Percentiles rank a stretch among this genome's conserved stretches.
phyloP scores from a whole-genome alignment of 2,797 vertebrate species.

The Oceanodroma leucorhoa region DNA sequence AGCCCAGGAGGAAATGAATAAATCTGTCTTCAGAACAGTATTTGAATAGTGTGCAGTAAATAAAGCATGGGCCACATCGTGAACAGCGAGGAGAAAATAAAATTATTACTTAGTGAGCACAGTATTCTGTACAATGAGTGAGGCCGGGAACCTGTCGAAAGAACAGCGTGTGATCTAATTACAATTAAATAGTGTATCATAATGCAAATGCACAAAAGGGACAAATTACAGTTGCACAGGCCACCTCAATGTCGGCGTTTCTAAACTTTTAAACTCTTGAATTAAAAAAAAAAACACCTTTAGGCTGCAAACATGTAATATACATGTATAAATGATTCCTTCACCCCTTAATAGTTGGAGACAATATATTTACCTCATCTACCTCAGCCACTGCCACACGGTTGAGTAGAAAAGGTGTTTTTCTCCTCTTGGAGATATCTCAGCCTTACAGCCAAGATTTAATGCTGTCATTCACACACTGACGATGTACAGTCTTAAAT shows the following conservation, averaged over 20 bases:
- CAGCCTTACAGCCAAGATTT: neutral
- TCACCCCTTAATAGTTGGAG: neutral
- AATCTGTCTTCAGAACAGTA: constrained; percentile 54
- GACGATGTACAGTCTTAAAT: neutral
- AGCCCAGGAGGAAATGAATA: constrained; percentile 54
- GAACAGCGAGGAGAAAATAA: constrained; percentile 20
- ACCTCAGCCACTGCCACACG: neutral
- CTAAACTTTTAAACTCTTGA: neutral
- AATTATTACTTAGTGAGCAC: constrained; percentile 1
- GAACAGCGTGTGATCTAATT: neutral
- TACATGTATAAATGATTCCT: neutral
- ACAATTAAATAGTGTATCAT: constrained; percentile 1
- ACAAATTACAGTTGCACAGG: neutral
- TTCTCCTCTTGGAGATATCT: neutral
- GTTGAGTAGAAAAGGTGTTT: neutral
- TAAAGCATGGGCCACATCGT: neutral
- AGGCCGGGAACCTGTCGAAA: neutral
- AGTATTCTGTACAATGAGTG: neutral
- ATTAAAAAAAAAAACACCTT: neutral
- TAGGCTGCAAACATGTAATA: neutral
- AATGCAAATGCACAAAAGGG: neutral
- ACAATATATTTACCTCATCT: neutral
- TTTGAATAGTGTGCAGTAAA: constrained; percentile 55
- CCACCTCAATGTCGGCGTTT: neutral
- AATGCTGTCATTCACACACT: neutral